phyloP scores from a whole-genome alignment of 92 coral and sea anemone species.

The Phymanthus crucifer region DNA sequence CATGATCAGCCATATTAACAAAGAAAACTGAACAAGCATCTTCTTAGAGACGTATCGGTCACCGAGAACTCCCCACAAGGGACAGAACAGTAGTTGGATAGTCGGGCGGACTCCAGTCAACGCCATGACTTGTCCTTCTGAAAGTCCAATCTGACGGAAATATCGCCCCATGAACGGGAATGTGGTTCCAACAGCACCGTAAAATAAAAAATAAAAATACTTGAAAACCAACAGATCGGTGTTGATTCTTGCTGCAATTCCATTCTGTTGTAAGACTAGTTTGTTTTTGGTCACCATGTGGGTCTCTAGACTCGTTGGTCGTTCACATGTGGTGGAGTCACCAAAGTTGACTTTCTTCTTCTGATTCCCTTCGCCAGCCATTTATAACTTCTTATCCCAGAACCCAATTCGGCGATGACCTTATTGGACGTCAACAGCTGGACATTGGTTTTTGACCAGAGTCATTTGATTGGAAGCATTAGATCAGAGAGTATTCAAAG shows the following conservation, averaged over 20 bases:
- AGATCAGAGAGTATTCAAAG: background rate
- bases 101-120: conserved; percentile 75
- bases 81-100: conserved; percentile 74
- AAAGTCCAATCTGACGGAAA: conserved; percentile 91
- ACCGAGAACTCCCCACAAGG: conserved; percentile 88
- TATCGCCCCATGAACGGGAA: conserved; percentile 83
- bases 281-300: conserved; percentile 14
- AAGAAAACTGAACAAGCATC: conserved; percentile 77
- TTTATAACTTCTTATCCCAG: background rate
- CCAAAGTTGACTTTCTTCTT: conserved; percentile 34
- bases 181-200: conserved; percentile 80
- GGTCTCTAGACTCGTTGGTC: conserved; percentile 4
- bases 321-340: background rate
- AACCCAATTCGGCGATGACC: background rate
- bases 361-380: conserved; percentile 18
- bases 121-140: conserved; percentile 70
- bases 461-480: background rate
- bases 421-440: background rate
- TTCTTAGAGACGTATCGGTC: conserved; percentile 79
- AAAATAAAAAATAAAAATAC: conserved; percentile 80
- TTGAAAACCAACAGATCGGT: conserved; percentile 82
- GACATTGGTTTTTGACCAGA: background rate
- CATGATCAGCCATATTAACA: conserved; percentile 84
- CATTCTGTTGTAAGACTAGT: conserved; percentile 52
- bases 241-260: conserved; percentile 62